Conservation (phyloP, 2,113 vertebrate genomes). For the Muntiacus reevesi region DNA sequence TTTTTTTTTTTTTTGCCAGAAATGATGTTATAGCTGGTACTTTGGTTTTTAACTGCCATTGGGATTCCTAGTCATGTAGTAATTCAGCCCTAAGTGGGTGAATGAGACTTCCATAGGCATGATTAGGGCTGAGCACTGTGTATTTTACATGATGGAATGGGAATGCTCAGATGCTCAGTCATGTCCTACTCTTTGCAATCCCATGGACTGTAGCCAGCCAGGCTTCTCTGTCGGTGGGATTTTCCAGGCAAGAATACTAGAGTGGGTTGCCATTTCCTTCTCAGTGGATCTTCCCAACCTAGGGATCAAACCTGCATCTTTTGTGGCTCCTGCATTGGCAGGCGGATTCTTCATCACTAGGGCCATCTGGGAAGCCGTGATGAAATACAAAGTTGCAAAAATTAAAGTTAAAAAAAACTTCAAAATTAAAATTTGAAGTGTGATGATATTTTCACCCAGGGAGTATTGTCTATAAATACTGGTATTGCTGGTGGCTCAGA, state of each 20-base stretch:
- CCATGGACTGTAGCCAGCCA: not conserved
- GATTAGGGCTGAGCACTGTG: not conserved
- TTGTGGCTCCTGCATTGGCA: not conserved
- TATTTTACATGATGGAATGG: not conserved
- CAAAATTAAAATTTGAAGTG: not conserved
- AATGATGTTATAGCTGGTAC: not conserved
- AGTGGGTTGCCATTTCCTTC: not conserved
- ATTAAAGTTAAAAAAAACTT: not conserved
- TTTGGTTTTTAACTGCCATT: not conserved
- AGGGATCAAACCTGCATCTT: rapidly evolving
- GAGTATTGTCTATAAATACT: not conserved
- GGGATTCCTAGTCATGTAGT: not conserved
- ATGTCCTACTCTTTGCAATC: not conserved
- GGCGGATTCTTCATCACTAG: not conserved
- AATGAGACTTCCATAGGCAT: not conserved
- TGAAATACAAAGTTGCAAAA: not conserved
- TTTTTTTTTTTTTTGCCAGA: not conserved
- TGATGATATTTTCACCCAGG: not conserved
- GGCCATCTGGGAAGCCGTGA: not conserved
- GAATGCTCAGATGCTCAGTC: not conserved
- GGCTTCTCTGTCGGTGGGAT: not conserved
- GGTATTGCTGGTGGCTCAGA: not conserved
- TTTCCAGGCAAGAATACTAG: not conserved
- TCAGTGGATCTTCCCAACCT: not conserved
- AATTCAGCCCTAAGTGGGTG: not conserved